Evolutionary conservation across 1,140 invertebrate genomes (phyloP).

Genomic region (Hetaerina americana): DNA sequence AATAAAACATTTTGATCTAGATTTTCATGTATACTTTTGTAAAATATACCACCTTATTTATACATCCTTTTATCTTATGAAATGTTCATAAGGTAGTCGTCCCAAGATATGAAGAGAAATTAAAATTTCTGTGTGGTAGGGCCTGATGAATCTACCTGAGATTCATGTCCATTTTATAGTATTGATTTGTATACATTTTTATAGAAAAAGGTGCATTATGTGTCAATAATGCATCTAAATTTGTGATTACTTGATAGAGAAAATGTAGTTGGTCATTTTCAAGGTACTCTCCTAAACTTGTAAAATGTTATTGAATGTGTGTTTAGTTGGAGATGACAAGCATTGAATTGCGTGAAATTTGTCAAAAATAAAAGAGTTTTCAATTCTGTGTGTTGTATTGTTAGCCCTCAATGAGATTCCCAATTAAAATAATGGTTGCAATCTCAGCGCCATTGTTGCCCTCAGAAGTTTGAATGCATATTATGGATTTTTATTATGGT

Average conservation of each 20-base stretch:
- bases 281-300: background rate
- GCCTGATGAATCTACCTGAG: background rate
- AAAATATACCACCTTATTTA: background rate
- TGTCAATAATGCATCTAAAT: background rate
- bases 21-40: background rate
- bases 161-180: background rate
- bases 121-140: background rate
- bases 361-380: background rate
- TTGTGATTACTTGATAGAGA: background rate
- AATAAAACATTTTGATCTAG: background rate
- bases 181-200: slow-evolving; percentile 1
- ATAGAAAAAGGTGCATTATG: background rate
- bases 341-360: background rate
- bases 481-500: no score
- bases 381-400: background rate
- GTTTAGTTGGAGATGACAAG: background rate
- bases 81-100: background rate
- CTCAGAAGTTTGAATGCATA: no score
- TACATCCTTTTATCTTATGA: no score
- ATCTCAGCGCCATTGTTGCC: no score
- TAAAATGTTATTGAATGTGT: background rate
- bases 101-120: background rate
- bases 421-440: background rate
- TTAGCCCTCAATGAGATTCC: background rate
- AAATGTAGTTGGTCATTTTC: background rate